Conservation (phyloP, 2,113 vertebrate species). For the Pteropus alecto region DNA sequence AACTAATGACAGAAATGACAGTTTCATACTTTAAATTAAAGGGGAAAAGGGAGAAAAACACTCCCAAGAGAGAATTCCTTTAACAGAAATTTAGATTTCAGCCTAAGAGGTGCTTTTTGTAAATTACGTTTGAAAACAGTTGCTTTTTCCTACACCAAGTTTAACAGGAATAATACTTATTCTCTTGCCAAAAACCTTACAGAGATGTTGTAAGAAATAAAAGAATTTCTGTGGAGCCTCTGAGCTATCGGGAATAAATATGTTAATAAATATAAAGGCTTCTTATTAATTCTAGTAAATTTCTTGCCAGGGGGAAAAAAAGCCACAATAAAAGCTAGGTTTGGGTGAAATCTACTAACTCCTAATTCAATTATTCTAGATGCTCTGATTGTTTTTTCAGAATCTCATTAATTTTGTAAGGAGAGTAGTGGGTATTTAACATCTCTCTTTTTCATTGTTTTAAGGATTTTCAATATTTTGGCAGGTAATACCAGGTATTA, state of each 20-base stretch:
- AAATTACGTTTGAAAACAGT: slow-evolving; percentile 65
- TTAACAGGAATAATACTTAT: slow-evolving; percentile 56
- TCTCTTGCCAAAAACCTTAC: slow-evolving; percentile 46
- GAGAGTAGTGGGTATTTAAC: not conserved
- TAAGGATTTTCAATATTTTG: slow-evolving; percentile 48
- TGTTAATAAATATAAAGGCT: slow-evolving; percentile 29
- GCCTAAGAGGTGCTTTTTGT: slow-evolving; percentile 55
- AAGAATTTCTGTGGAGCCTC: not conserved
- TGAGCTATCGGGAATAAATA: slow-evolving; percentile 52
- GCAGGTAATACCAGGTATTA: slow-evolving; percentile 38
- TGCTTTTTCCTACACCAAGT: slow-evolving; percentile 12
- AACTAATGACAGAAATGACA: slow-evolving; percentile 92
- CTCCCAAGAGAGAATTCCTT: slow-evolving; percentile 73
- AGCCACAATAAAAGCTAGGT: slow-evolving; percentile 43
- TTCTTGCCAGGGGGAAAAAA: not conserved
- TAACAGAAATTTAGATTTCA: slow-evolving; percentile 70
- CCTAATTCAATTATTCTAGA: slow-evolving; percentile 33
- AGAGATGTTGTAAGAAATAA: slow-evolving; percentile 40
- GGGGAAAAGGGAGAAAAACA: slow-evolving; percentile 72
- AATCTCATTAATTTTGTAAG: slow-evolving; percentile 30
- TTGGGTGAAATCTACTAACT: not conserved
- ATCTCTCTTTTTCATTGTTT: slow-evolving; percentile 31
- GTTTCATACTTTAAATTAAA: slow-evolving; percentile 90
- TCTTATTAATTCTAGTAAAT: slow-evolving; percentile 58
- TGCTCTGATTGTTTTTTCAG: not conserved